A percentile compares a stretch with the other conserved stretches of the same genome.
Conservation (phyloP, 92 coral and sea anemone genomes). For the Diadumene lineata region DNA sequence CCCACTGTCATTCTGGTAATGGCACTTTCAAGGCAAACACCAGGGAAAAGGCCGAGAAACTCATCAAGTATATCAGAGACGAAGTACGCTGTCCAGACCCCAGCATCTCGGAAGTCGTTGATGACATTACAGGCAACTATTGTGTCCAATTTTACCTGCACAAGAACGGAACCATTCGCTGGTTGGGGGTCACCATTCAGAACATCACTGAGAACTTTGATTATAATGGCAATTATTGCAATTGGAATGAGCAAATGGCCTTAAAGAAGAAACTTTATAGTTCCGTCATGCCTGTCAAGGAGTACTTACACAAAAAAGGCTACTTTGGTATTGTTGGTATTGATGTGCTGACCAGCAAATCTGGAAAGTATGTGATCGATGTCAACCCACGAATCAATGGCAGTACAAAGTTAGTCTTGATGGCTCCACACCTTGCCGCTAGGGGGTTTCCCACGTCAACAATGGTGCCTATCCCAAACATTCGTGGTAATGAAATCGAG, state of each 20-base stretch:
- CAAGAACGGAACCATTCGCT: conserved; percentile 63
- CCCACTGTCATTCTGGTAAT: conserved; percentile 57
- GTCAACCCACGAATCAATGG: conserved; percentile 68
- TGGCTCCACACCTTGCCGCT: conserved; percentile 76
- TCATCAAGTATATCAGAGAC: conserved; percentile 39
- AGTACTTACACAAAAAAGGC: conserved; percentile 72
- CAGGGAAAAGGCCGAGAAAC: conserved; percentile 45
- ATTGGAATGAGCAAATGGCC: conserved; percentile 70
- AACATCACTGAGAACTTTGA: conserved; percentile 12
- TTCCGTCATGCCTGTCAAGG: conserved; percentile 57
- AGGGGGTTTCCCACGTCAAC: conserved; percentile 49
- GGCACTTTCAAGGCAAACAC: conserved; percentile 69
- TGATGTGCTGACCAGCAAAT: conserved; percentile 59
- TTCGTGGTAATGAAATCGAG: conserved; percentile 2
- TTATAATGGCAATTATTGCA: conserved; percentile 26
- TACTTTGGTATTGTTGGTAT: conserved; percentile 76
- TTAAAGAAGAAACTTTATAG: conserved; percentile 48
- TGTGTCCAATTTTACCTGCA: conserved; percentile 63
- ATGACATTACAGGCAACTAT: conserved; percentile 55
- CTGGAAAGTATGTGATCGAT: conserved; percentile 72
- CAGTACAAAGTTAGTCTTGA: conserved; percentile 59
- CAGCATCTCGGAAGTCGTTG: conserved; percentile 65
- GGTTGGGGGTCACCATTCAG: conserved; percentile 56
- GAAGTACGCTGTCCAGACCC: conserved; percentile 56
- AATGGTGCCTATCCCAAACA: conserved; percentile 7